phyloP scores from a whole-genome alignment of 2,888 invertebrate genomes.

The Pediacus dermestoides region DNA sequence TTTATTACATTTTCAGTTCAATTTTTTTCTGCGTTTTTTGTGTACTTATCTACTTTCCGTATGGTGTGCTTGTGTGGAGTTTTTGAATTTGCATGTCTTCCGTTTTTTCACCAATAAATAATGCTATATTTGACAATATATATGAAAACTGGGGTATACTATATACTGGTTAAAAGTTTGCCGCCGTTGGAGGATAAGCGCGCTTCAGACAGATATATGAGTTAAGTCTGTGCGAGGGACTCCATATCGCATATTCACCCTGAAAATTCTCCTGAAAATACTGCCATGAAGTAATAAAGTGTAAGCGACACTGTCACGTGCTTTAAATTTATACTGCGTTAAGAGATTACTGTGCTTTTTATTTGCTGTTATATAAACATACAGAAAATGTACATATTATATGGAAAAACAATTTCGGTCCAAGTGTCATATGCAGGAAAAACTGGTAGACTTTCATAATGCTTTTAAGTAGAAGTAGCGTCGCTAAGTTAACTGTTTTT shows the following conservation, averaged over 20 bases:
- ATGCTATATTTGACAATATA: slow-evolving; percentile 32
- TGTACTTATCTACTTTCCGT: too few relatives aligned
- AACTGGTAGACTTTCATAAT: too few relatives aligned
- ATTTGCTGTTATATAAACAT: slow-evolving; percentile 11
- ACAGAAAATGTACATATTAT: slow-evolving; percentile 3
- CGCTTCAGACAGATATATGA: slow-evolving; percentile 37
- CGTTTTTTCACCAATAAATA: slow-evolving; percentile 32
- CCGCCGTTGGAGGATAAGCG: slow-evolving; percentile 33
- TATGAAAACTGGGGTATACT: slow-evolving; percentile 32
- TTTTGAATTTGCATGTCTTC: slow-evolving; percentile 27
- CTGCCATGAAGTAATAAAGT: slow-evolving; percentile 33
- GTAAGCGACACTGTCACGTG: slow-evolving; percentile 35
- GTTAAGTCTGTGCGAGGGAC: slow-evolving; percentile 35
- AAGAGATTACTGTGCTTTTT: slow-evolving; percentile 27
- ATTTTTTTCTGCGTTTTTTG: too few relatives aligned
- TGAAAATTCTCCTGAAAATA: slow-evolving; percentile 31
- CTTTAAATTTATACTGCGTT: slow-evolving; percentile 31
- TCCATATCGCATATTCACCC: slow-evolving; percentile 34
- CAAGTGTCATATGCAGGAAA: too few relatives aligned
- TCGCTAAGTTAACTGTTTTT: too few relatives aligned
- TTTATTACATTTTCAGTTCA: too few relatives aligned
- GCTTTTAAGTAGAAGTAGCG: too few relatives aligned
- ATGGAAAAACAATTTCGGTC: too few relatives aligned
- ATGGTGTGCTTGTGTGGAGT: too few relatives aligned
- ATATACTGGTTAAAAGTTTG: slow-evolving; percentile 37